These are phyloP conservation scores for Acropternis orthonyx DNA, from an alignment of 2,797 vertebrate genomes.

Conservation along the genomic window DNA sequence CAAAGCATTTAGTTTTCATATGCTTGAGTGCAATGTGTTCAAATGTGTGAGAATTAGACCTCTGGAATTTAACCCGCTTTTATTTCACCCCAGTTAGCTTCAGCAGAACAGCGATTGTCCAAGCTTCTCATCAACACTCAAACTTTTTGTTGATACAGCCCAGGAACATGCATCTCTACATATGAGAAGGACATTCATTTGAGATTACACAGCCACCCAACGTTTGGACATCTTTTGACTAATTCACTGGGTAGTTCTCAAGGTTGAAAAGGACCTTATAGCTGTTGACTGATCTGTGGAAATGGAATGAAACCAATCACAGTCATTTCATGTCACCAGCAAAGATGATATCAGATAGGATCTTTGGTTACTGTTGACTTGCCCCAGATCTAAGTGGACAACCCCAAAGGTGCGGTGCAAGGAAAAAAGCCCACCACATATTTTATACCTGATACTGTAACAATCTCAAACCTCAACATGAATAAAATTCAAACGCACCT, in stretches of 20 bases:
- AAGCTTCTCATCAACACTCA: neutral
- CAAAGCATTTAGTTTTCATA: neutral
- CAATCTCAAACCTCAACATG: neutral
- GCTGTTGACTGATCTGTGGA: neutral
- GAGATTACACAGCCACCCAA: neutral
- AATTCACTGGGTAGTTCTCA: neutral
- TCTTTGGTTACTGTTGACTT: neutral
- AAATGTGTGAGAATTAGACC: neutral
- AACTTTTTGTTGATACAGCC: neutral
- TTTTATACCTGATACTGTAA: neutral
- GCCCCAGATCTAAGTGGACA: neutral
- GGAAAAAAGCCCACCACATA: neutral
- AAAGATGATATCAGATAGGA: neutral
- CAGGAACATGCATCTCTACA: neutral
- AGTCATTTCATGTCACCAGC: neutral
- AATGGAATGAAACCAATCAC: neutral
- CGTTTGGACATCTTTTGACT: neutral
- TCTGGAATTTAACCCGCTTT: neutral
- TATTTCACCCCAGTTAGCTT: neutral
- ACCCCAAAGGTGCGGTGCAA: neutral
- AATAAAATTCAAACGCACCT: neutral
- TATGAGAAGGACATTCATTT: neutral
- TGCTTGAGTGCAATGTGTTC: neutral
- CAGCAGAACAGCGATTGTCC: neutral
- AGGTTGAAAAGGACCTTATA: neutral